Evolutionary conservation across 37 sponge, comb jelly and placozoan species (phyloP), one percentile per base, ranked within the genome.

Genomic region (Agelas oroides): DNA sequence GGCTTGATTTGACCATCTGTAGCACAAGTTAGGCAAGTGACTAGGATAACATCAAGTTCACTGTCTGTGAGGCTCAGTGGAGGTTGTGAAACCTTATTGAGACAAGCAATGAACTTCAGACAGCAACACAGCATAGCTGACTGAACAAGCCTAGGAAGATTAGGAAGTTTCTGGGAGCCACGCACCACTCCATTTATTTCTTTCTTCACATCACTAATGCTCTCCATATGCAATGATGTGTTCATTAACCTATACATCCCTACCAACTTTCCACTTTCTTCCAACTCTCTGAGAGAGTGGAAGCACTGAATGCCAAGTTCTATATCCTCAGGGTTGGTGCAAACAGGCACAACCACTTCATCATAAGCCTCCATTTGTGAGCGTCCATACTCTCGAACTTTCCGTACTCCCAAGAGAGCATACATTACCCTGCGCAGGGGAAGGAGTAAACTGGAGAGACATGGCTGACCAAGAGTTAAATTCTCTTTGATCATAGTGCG

Each of bases 321-420:
- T 8, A 2, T 5, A 35, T 13, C 33, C 8, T 46, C 46, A 46
- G 3, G 6, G 8, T 46, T 3, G 6, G 3, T 46, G 3, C 6
- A 8, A 46, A 46, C 6, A 1, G 2, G 2, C 0, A 67, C 69
- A 2, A 66, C 27, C 2, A 23, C 38, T 40, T 71, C 72, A 27
- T 31, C 56, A 54, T 70, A 82, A 19, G 32, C 17, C 20, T 70
- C 62, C 21, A 25, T 34, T 23, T 24, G 39, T 18, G 46, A 5
- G 19, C 65, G 39, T 14, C 86, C 86, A 55, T 77, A 86, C 71
- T 86, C 86, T 18, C 18, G 24, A 11, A 86, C 79, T 15, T 23
- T 23, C 23, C 14, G 19, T 57, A 58, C 5, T 17, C 86, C 78
- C 53, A 81, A 32, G 3, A 87, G 32, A 34, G 19, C 16, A 60